Evolutionary conservation across 2,888 invertebrate genomes (phyloP).

Genomic region (Drosophila leonis): DNA sequence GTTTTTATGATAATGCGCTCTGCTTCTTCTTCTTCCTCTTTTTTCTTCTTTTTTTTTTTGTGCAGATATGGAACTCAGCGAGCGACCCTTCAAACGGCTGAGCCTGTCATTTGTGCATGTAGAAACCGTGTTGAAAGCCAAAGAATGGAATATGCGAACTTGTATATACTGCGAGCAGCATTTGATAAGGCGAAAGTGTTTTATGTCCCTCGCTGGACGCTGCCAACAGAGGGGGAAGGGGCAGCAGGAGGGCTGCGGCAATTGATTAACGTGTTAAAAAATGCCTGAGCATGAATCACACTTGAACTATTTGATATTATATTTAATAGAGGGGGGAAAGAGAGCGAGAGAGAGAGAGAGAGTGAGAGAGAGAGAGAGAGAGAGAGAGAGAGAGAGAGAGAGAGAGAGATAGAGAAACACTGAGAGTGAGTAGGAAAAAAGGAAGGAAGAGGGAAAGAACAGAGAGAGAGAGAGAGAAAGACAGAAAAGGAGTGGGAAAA

Average conservation of each 20-base stretch:
- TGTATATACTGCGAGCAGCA: slow-evolving; percentile 25
- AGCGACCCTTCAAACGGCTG: slow-evolving; percentile 27
- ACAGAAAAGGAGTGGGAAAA: background rate
- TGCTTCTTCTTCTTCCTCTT: slow-evolving; percentile 2
- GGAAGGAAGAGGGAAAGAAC: background rate
- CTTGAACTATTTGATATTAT: background rate
- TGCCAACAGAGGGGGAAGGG: background rate
- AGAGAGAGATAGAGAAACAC: background rate
- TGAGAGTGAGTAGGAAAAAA: too few species aligned
- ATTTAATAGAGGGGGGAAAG: background rate
- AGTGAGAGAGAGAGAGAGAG: background rate
- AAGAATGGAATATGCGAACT: slow-evolving; percentile 23
- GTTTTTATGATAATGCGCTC: slow-evolving; percentile 52
- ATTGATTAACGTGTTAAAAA: slow-evolving; percentile 3
- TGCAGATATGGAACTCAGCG: slow-evolving; percentile 22
- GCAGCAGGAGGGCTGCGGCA: background rate
- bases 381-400: background rate
- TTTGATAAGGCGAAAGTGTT: slow-evolving; percentile 26
- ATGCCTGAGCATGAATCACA: slow-evolving; percentile 23
- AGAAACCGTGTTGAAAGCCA: background rate
- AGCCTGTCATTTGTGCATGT: slow-evolving; percentile 14
- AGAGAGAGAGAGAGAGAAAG: background rate
- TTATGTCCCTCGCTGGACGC: slow-evolving; percentile 1
- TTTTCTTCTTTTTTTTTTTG: background rate
- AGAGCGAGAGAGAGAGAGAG: background rate